Evolutionary conservation across 2,888 invertebrate genomes (phyloP).

Genomic region (Agrochola circellaris): DNA sequence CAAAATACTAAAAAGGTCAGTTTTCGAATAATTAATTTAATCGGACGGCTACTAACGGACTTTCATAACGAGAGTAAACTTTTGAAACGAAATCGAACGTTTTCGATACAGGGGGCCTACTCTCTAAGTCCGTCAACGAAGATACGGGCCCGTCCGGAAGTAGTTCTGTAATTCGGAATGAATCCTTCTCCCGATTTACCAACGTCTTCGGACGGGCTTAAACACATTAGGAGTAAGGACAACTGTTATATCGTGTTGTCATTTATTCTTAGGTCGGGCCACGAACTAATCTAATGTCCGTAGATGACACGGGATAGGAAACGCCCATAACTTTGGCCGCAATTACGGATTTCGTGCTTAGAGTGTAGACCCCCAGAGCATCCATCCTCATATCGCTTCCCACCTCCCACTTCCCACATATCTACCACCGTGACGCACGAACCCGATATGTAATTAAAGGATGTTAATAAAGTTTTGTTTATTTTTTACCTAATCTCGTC

Average conservation of each 20-base stretch:
- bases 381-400: slow-evolving; percentile 2
- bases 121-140: neutral
- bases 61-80: slow-evolving; percentile 5
- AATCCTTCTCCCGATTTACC: neutral
- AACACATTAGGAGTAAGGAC: neutral
- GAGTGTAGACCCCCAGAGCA: slow-evolving; percentile 13
- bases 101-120: slow-evolving; percentile 6
- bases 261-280: neutral
- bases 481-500: slow-evolving; percentile 76
- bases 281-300: neutral
- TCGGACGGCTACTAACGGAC: slow-evolving; percentile 30
- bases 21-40: neutral
- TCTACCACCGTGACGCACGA: slow-evolving; percentile 31
- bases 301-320: too few species aligned
- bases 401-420: neutral
- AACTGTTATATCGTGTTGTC: neutral
- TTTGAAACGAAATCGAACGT: slow-evolving; percentile 12
- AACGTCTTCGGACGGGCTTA: neutral
- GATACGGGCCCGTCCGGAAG: neutral
- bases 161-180: too few species aligned
- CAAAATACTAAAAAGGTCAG: neutral
- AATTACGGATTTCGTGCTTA: neutral
- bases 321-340: neutral
- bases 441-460: slow-evolving; percentile 10
- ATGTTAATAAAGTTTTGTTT: slow-evolving; percentile 10